Percentiles rank a stretch among this genome's conserved stretches.
These are phyloP conservation scores for Atopsyche davidsoni DNA, from an alignment of 1,140 invertebrate genomes.

Conservation along the genomic window DNA sequence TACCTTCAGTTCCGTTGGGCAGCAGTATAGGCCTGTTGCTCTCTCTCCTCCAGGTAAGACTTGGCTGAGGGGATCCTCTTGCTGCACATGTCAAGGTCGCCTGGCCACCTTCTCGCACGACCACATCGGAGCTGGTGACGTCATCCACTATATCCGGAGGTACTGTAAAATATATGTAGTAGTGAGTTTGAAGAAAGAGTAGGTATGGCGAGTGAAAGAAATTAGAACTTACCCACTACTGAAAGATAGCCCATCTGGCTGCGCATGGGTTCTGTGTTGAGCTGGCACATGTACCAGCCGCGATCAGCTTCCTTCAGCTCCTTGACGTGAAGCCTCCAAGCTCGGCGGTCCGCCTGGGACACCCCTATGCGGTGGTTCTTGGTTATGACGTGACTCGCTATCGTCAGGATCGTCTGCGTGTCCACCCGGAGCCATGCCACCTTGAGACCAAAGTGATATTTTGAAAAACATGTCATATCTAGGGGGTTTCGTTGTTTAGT, in stretches of 20 bases:
- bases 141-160: conserved; percentile 80
- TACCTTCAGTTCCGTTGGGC: conserved; percentile 53
- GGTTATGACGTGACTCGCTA: conserved; percentile 80
- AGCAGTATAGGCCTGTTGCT: conserved; percentile 57
- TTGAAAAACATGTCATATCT: too few relatives aligned
- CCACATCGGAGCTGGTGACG: conserved; percentile 74
- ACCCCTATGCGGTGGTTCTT: conserved; percentile 79
- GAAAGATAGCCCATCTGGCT: conserved; percentile 79
- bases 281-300: conserved; percentile 82
- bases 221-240: conserved; percentile 67
- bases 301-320: conserved; percentile 69
- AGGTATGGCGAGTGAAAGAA: conserved; percentile 1
- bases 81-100: conserved; percentile 71
- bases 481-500: too few relatives aligned
- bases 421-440: conserved; percentile 83
- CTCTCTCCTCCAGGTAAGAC: conserved; percentile 75
- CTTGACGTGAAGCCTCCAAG: conserved; percentile 75
- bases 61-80: conserved; percentile 69
- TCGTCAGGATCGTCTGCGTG: conserved; percentile 82
- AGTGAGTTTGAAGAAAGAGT: neutral
- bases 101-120: conserved; percentile 73
- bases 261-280: conserved; percentile 89
- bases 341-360: conserved; percentile 69
- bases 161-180: conserved; percentile 47
- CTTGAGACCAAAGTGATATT: conserved; percentile 41